Evolutionary conservation across 2,797 vertebrate genomes (phyloP).

Genomic region (Muraenolepis orangiensis): DNA sequence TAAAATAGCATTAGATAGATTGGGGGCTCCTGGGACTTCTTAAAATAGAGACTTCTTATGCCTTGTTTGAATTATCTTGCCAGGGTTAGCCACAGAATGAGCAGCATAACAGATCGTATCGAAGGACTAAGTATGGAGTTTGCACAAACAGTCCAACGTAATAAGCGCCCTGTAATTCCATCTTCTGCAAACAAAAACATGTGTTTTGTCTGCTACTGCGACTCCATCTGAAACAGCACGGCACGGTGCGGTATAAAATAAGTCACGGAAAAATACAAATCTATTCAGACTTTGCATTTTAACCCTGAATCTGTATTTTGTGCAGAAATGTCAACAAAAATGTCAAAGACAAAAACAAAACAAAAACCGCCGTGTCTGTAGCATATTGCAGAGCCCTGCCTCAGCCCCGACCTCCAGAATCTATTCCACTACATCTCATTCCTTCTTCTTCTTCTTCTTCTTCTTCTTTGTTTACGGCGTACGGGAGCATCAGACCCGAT

Average conservation of each 20-base stretch:
- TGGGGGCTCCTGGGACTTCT: background rate
- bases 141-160: background rate
- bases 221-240: background rate
- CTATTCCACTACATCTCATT: background rate
- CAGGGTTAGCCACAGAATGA: background rate
- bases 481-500: background rate
- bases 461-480: background rate
- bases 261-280: background rate
- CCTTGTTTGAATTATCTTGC: constrained; percentile 1
- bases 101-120: background rate
- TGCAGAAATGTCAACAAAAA: too few species aligned
- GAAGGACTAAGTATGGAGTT: background rate
- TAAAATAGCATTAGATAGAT: background rate
- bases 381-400: background rate
- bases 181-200: background rate
- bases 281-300: background rate
- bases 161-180: background rate
- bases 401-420: background rate
- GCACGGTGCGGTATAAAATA: background rate
- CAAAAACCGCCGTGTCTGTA: background rate
- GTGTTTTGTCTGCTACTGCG: background rate
- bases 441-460: background rate
- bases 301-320: background rate
- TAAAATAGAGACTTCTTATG: background rate
- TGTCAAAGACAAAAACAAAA: background rate